A percentile compares a stretch with the other conserved stretches of the same genome.
Evolutionary conservation across 1,140 invertebrate species (phyloP).

Genomic region (Portunus trituberculatus): DNA sequence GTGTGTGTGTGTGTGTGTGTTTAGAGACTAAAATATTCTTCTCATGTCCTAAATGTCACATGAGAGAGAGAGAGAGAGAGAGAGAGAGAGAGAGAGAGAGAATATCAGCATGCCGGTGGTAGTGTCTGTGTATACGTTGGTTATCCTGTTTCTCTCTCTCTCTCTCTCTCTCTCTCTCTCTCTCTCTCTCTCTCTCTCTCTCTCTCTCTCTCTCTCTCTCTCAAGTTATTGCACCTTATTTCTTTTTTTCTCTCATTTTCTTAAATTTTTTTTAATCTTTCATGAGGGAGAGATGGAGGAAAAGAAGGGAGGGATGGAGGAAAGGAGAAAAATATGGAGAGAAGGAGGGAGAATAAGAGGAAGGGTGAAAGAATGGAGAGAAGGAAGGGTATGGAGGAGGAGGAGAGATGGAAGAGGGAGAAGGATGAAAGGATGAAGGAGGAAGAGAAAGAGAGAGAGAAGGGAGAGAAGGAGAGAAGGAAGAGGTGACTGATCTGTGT

Average conservation of each 20-base stretch:
- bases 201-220: no score
- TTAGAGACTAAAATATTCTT: not conserved
- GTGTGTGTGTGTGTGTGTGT: not conserved
- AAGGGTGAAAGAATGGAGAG: not conserved
- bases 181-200: no score
- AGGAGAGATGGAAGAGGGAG: not conserved
- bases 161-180: no score
- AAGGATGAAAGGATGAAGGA: not conserved
- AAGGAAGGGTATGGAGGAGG: not conserved
- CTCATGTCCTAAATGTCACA: not conserved
- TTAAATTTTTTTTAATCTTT: not conserved
- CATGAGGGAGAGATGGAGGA: not conserved
- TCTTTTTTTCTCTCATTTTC: not conserved
- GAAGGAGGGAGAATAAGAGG: conserved; percentile 21
- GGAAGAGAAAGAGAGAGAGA: no score
- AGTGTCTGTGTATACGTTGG: not conserved
- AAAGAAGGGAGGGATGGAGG: not conserved
- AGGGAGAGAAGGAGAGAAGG: not conserved
- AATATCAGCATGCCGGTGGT: not conserved
- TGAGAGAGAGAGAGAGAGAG: conserved; percentile 6
- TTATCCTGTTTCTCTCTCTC: not conserved
- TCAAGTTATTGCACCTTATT: no score
- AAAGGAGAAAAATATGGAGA: not conserved
- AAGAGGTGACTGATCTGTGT: not conserved
- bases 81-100: conserved; percentile 29